These are phyloP conservation scores for Anser cygnoides DNA, from an alignment of 2,113 vertebrate genomes.

Conservation along the genomic window DNA sequence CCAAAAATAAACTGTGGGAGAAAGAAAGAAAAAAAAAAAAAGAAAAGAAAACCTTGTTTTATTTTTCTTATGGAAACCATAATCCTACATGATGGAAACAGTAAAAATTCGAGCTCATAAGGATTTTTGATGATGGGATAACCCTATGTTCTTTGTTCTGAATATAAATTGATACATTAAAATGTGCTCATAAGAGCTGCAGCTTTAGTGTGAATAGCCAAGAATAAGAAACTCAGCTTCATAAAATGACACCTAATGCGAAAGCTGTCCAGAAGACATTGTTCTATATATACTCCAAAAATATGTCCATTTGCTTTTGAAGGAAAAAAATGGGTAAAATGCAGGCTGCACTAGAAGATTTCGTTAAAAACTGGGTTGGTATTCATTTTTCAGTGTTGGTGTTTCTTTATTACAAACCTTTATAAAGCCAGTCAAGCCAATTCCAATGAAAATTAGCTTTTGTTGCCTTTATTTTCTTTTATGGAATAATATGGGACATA, in stretches of 20 bases:
- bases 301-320: not conserved
- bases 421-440: not conserved
- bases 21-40: not conserved
- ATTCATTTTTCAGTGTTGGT: not conserved
- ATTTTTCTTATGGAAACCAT: not conserved
- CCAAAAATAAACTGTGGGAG: not conserved
- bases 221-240: constrained; percentile 46
- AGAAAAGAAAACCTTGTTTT: not conserved
- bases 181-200: constrained; percentile 10
- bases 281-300: not conserved
- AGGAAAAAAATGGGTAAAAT: not conserved
- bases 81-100: not conserved
- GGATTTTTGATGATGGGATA: constrained; percentile 39
- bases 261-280: constrained; percentile 14
- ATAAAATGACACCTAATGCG: constrained; percentile 31
- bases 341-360: not conserved
- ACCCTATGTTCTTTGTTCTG: constrained; percentile 35
- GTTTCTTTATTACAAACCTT: not conserved
- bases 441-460: not conserved
- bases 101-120: not conserved
- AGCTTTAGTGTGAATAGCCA: constrained; percentile 12
- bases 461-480: not conserved
- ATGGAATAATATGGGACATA: not conserved
- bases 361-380: not conserved
- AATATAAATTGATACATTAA: constrained; percentile 58